Conservation (phyloP, 2,888 invertebrate species). For the Scrobipalpa costella region DNA sequence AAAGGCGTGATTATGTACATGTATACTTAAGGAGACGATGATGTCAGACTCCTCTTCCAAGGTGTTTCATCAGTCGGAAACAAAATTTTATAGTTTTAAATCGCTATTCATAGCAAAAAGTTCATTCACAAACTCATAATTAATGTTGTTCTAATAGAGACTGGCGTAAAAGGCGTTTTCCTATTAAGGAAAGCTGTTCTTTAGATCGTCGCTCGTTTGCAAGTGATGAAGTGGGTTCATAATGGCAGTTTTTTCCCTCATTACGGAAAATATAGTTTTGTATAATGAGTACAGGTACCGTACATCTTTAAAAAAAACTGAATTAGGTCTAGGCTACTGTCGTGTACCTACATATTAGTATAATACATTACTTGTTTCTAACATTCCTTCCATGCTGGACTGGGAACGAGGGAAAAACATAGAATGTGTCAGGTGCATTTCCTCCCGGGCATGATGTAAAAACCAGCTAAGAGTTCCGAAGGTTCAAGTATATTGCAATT, state of each 20-base stretch:
- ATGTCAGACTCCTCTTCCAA: not conserved
- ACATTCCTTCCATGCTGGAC: too few relatives aligned
- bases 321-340: too few relatives aligned
- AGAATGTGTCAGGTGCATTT: too few relatives aligned
- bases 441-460: too few relatives aligned
- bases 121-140: conserved; percentile 29
- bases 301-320: not conserved
- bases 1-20: too few relatives aligned
- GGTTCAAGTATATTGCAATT: too few relatives aligned
- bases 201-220: conserved; percentile 22
- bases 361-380: too few relatives aligned
- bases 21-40: conserved; percentile 1
- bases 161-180: conserved; percentile 24
- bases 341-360: too few relatives aligned
- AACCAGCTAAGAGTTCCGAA: too few relatives aligned
- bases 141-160: conserved; percentile 26
- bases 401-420: too few relatives aligned
- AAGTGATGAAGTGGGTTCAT: conserved; percentile 3
- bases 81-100: conserved; percentile 13
- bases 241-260: conserved; percentile 16
- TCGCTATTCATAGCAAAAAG: conserved; percentile 16
- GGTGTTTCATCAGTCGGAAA: conserved; percentile 6
- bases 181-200: conserved; percentile 25
- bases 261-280: conserved; percentile 1
- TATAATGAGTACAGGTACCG: not conserved